Base-by-base conservation (phyloP, 2,888 invertebrate genomes). In the Pimpla rufipes region DNA sequence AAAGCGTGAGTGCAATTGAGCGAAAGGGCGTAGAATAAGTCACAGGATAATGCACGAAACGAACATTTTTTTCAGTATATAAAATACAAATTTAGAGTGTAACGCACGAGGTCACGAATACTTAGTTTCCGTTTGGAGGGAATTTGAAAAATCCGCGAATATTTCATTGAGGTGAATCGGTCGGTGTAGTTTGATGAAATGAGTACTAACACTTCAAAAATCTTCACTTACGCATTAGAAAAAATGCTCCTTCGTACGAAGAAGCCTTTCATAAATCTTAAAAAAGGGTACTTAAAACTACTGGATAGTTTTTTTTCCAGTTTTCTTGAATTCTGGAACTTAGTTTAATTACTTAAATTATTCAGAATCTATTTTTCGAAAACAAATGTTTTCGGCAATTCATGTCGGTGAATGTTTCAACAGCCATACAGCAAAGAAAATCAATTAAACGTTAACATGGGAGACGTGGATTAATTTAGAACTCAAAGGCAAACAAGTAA, bases 1-100 rank as follows among this genome's bases (percentile, higher is more conserved):
- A 76, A 78, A 64, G 66, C 55, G 66, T 42, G 68, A 83, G 81
- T 84, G 84, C 85, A 81, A 83, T 85, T 78, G 67, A 50, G 47
- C 18, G 52, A 21, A 40, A 18, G 11, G 45, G 13, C 40, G 74
- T 67, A 35, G 37, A 40, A 55, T 45, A 67, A 73, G 62, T 50
- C 37, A 16, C 47, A 55, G 18, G 37, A 50, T 57, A 62, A 55
- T n/a, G 45, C 55, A 68, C 66, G 29, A 73, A 77, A 64, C 73
- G 42, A 67, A 40, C 62, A 50, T 2, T 42, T 68, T 45, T 55
- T 55, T 52, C 21, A 23, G 13, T 64, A 42, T 74, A 42, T 42
- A 23, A 47, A 59, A 67, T 57, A 75, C 18, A 50, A 57, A 37
- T 42, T 71, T 57, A 59, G n/a, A 66, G 11, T 59, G 40, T 18